Evolutionary conservation across 2,797 vertebrate species (phyloP).

Genomic region (Arnoldichthys spilopterus): DNA sequence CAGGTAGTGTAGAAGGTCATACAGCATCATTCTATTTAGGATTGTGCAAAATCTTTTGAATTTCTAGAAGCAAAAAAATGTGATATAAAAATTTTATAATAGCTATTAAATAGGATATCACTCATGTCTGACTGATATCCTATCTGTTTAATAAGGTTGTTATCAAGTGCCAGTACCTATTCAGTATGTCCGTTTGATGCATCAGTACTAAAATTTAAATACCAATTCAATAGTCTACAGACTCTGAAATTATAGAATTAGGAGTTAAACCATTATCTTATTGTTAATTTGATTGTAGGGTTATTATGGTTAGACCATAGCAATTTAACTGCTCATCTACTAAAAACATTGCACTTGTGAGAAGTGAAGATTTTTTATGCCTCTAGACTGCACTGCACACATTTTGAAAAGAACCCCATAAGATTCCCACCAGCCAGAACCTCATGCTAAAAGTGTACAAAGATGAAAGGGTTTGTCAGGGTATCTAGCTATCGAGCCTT

Average conservation of each 20-base stretch:
- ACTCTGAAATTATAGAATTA: neutral
- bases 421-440: constrained; percentile 4
- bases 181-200: neutral
- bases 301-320: neutral
- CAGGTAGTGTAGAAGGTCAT: neutral
- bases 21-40: neutral
- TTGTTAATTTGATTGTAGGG: too few relatives aligned
- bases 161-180: neutral
- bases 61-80: too few relatives aligned
- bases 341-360: neutral
- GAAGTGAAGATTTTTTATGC: neutral
- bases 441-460: constrained; percentile 21
- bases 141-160: neutral
- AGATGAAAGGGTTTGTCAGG: constrained; percentile 49
- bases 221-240: too few relatives aligned
- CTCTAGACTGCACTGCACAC: constrained; percentile 11
- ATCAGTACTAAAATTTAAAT: neutral
- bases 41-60: neutral
- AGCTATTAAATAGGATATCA: neutral
- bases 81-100: too few relatives aligned
- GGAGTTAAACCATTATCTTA: too few relatives aligned
- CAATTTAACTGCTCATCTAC: neutral
- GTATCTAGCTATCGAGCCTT: constrained; percentile 24
- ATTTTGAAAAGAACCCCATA: constrained; percentile 30
- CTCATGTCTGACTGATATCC: neutral